Conservation (phyloP, 2,113 vertebrate genomes). For the Ochotona curzoniae region DNA sequence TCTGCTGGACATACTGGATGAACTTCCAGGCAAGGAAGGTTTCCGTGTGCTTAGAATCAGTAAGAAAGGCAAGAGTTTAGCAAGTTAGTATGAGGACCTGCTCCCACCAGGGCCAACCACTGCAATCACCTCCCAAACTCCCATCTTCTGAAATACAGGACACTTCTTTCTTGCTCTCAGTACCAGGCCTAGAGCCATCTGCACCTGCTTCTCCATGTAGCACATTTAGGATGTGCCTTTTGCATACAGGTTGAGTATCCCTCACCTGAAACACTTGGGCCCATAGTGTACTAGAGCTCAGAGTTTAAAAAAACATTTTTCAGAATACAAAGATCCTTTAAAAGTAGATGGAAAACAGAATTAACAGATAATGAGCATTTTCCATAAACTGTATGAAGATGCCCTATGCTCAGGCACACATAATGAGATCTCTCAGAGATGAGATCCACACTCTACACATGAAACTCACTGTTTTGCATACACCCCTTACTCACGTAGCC, state of each 20-base stretch:
- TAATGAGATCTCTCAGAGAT: too few species aligned
- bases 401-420: too few species aligned
- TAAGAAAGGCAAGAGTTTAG: background rate
- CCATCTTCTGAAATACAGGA: background rate
- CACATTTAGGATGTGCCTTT: background rate
- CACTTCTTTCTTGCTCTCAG: background rate
- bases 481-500: too few species aligned
- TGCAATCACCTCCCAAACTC: background rate
- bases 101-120: background rate
- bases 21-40: background rate
- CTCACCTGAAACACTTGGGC: too few species aligned
- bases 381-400: too few species aligned
- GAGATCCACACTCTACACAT: too few species aligned
- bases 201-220: background rate
- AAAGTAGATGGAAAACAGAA: too few species aligned
- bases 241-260: background rate
- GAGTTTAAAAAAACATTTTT: too few species aligned
- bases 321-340: too few species aligned
- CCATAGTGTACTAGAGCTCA: too few species aligned
- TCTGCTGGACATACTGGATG: fast-evolving
- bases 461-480: too few species aligned
- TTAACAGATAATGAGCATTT: too few species aligned
- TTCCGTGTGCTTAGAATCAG: background rate
- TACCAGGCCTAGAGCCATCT: background rate
- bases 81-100: background rate